Base-by-base conservation (phyloP, 2,113 vertebrate species). In the Neogale vison region DNA sequence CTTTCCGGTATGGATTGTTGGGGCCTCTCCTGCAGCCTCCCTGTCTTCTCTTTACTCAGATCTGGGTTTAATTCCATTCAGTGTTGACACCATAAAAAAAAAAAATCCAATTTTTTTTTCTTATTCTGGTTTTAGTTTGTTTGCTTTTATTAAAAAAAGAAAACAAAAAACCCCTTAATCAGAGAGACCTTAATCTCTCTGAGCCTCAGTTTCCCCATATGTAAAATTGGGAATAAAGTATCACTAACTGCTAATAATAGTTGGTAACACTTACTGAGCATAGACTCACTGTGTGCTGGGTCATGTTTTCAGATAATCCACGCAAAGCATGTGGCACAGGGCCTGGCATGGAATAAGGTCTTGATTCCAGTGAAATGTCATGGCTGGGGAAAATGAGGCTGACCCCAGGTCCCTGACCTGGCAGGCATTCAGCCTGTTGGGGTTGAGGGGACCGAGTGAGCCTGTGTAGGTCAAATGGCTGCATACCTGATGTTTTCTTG, bases 401-500 rank as follows among this genome's bases (percentile, higher is more conserved):
- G 50, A 8, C 74, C 15, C 31, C 4, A 18, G 17, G 14, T 29
- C 20, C 13, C 4, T 69, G 34, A 3, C 36, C 4, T 9, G 61
- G 63, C 52, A 15, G 17, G 50, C 6, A 4, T 72, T 36, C 21
- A 2, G 1, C 9, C 0, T 34, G 1, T 8, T 17, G 18, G 39
- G 21, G 4, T 11, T 1, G 26, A 57, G 50, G 74, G n/a, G 17
- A 4, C 4, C 12, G 71, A 29, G 15, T 14, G 76, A 65, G 36
- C 15, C 63, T 2, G 0, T 21, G 2, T 2, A 3, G 2, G 50
- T 13, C 39, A 29, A 6, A 7, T 0, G 2, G 57, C 74, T 39
- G 2, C 1, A 4, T 9, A 11, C 0, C 0, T 7, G 52, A 36
- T 17, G 15, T 12, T 95, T 82, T 69, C 65, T 85, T 3, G n/a